Conservation (phyloP, 2,113 vertebrate species). For the Clarias gariepinus region DNA sequence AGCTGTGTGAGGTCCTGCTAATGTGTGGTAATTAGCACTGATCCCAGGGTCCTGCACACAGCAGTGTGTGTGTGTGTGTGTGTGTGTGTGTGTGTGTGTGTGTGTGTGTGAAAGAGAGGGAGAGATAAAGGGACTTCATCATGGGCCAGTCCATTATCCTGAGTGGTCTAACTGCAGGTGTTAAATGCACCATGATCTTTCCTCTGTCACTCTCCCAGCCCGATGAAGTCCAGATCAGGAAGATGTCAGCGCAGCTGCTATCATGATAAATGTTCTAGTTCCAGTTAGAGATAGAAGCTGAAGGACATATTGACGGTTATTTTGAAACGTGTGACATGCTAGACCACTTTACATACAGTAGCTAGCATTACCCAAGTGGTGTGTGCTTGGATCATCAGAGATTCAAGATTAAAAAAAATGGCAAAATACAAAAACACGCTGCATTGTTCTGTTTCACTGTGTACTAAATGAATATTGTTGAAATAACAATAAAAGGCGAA, state of each 20-base stretch:
- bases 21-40: slow-evolving; percentile 53
- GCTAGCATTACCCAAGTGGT: not conserved
- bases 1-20: slow-evolving; percentile 54
- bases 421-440: too few species aligned
- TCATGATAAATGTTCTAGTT: not conserved
- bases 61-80: slow-evolving; percentile 3
- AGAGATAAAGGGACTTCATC: slow-evolving; percentile 13
- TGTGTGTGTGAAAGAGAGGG: too few species aligned
- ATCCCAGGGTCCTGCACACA: slow-evolving; percentile 44
- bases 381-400: too few species aligned
- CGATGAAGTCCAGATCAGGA: not conserved
- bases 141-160: slow-evolving; percentile 33
- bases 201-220: not conserved
- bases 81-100: too few species aligned
- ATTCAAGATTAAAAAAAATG: too few species aligned
- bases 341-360: not conserved
- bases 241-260: not conserved
- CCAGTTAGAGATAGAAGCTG: not conserved
- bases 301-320: not conserved
- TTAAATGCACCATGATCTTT: slow-evolving; percentile 27
- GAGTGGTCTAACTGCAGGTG: slow-evolving; percentile 26
- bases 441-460: not conserved
- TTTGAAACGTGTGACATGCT: not conserved
- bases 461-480: not conserved
- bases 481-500: too few species aligned